phyloP scores from a whole-genome alignment of 2,888 invertebrate genomes.

The Apamea anceps region DNA sequence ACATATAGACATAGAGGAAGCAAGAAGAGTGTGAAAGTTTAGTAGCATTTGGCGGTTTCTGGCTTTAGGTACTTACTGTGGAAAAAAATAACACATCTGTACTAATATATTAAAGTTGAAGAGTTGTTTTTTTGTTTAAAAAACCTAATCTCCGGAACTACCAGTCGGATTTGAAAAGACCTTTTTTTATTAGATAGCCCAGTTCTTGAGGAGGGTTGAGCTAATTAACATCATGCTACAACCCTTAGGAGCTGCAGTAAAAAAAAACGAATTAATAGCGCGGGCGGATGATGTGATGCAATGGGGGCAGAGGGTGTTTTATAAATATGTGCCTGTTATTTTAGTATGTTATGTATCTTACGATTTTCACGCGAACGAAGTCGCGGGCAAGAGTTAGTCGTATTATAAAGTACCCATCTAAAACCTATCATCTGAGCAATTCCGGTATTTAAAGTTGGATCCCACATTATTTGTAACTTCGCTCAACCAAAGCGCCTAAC shows the following conservation, averaged over 20 bases:
- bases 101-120: background rate
- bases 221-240: background rate
- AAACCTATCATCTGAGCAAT: background rate
- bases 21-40: background rate
- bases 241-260: background rate
- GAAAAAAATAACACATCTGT: background rate
- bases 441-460: background rate
- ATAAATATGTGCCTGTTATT: background rate
- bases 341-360: background rate
- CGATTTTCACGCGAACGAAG: background rate
- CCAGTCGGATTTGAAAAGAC: background rate
- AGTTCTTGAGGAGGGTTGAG: background rate
- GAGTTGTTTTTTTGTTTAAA: background rate
- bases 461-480: background rate
- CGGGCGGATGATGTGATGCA: background rate
- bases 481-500: background rate
- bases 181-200: background rate
- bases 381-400: background rate
- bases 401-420: background rate
- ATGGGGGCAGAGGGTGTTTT: too few relatives aligned
- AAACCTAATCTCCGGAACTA: background rate
- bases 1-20: too few relatives aligned
- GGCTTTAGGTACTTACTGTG: background rate
- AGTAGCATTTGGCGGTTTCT: background rate
- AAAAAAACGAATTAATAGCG: background rate